Conservation (phyloP, 2,113 vertebrate genomes). For the Cygnus buccinator region DNA sequence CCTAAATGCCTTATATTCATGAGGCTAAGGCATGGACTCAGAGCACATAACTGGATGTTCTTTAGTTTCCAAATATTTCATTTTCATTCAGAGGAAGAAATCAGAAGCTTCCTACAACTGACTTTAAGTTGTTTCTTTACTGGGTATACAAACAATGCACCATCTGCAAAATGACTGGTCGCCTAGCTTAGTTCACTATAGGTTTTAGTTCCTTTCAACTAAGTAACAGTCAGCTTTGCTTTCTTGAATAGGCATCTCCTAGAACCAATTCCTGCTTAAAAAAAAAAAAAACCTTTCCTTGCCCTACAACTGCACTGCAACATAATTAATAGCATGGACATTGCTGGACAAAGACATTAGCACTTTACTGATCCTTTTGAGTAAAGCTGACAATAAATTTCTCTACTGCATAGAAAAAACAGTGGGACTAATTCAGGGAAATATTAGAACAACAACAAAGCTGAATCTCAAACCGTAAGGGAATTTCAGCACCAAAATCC, state of each 20-base stretch:
- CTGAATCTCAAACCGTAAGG: accelerated
- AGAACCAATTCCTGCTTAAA: background rate
- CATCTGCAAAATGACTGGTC: background rate
- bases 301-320: background rate
- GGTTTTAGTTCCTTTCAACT: background rate
- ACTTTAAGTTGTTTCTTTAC: background rate
- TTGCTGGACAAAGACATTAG: background rate
- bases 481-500: background rate
- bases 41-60: background rate
- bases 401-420: background rate
- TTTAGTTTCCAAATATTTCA: background rate
- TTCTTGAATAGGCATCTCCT: background rate
- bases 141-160: background rate
- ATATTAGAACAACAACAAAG: background rate
- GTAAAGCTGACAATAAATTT: background rate
- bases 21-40: background rate
- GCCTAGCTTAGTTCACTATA: background rate
- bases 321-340: background rate
- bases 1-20: background rate
- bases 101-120: background rate
- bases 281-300: no score
- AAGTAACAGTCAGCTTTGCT: background rate
- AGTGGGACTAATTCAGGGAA: background rate
- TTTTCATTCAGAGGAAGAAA: background rate
- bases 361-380: background rate